Base-by-base conservation (phyloP, 2,888 invertebrate genomes). In the Cryptosula pallasiana region DNA sequence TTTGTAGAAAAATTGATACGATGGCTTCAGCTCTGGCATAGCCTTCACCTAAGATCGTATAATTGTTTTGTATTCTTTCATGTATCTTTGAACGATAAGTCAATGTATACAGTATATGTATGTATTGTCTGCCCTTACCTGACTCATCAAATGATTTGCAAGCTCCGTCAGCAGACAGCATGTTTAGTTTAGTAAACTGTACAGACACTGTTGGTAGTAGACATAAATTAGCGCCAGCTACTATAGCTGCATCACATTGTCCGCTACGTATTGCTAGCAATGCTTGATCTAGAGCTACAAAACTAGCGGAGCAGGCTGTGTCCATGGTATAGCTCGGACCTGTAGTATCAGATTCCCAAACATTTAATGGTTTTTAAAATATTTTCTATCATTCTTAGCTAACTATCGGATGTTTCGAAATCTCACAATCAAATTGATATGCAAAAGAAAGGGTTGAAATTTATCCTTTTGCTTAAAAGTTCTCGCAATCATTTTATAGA, bases 101-200 rank as follows among this genome's bases (percentile, higher is more conserved):
- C n/a, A n/a, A n/a, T n/a, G n/a, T n/a, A n/a, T n/a, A n/a, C n/a
- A n/a, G n/a, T n/a, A n/a, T n/a, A n/a, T n/a, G n/a, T n/a, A n/a
- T n/a, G n/a, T n/a, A n/a, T n/a, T n/a, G n/a, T n/a, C n/a, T n/a
- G n/a, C n/a, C n/a, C n/a, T n/a, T n/a, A n/a, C n/a, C n/a, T n/a
- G n/a, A n/a, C n/a, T n/a, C n/a, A n/a, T n/a, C n/a, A 85, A 99
- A 98, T 0, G 95, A 93, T 83, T 94, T 95, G 87, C 98, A 98
- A 83, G 88, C 88, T 0, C 97, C 96, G 80, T 95, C 91, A 5
- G 90, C 89, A 75, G 95, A 93, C 79, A 98, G 88, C 97, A 99
- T 97, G 82, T 91, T 91, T 71, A 99, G 88, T 73, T 92, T 90
- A 85, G 94, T 92, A 86, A 98, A 99, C 86, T 97, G 95, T 72